Evolutionary conservation across 2,888 invertebrate genomes (phyloP), one percentile per base, ranked within the genome.

Genomic region (Oithona nana): DNA sequence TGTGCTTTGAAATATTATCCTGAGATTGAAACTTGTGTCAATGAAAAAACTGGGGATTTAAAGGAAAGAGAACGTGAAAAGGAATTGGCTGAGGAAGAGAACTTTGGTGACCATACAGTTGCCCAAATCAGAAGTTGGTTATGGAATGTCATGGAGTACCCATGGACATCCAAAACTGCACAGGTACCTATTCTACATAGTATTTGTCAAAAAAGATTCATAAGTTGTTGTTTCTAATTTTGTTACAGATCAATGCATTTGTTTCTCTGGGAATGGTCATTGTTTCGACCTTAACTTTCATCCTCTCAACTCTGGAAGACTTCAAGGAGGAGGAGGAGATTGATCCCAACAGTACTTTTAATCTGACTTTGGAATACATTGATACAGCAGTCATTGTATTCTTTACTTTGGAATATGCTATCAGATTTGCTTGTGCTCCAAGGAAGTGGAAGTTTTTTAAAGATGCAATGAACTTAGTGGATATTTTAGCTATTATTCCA

Each of bases 1-100:
- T 62, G 62, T 56, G 62, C 62, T 16, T 39, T 62, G 28, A 62
- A 62, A 55, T 62, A 62, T 48, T 62, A 62, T 56, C 62, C 62
- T 6, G 56, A 62, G 26, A 62, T 62, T 8, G 62, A 62, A 24
- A 55, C 49, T 2, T 62, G 62, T 28, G 54, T 54, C 48, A 62
- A 55, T 28, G 62, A 62, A 29, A 62, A 62, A 26, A 48, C 48
- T 49, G 59, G 59, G 28, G 59, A 59, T 28, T 29, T 59, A 3
- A 59, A 59, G 29, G 59, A 48, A 28, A 48, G 29, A 24, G 26
- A 22, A 50, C 59, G 59, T n/a, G 59, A 59, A 59, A 59, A 59
- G 50, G 59, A 59, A 29, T 24, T 28, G 26, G 59, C 59, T 6
- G 59, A 62, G 39, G 62, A 62, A 1, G 62, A 62, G 29, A 48